Base-by-base conservation (phyloP, 92 coral and sea anemone species). In the Nematostella vectensis region DNA sequence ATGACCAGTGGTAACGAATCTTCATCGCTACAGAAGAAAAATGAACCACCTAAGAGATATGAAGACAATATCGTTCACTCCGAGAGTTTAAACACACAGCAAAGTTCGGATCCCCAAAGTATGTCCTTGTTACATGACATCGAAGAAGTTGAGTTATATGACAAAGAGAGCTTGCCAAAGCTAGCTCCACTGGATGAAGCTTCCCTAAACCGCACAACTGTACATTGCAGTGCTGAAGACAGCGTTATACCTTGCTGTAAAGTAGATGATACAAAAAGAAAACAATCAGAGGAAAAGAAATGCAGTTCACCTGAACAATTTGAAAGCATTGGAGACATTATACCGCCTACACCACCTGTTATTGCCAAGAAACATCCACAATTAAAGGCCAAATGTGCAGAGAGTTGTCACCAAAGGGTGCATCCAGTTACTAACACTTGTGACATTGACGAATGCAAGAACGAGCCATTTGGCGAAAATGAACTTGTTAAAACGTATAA, bases 281-380 rank as follows among this genome's bases (percentile, higher is more conserved):
- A 19, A 45, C 17, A 9, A 6, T 45, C 51, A 6, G 11, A 45
- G 23, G 51, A 45, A 6, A 6, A 33, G 40, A 33, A 33, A 33
- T 33, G 8, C 40, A 33, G 40, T 6, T 6, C 8, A 6, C 8
- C 8, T 15, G 15, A 33, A 6, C 8, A 33, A 6, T 6, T 6
- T 6, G 40, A 33, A 33, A 33, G 40, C 15, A 33, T 33, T 33
- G 40, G 15, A 33, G 51, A 45, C 51, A 19, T 45, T 45, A 45
- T 45, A 9, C 51, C 51, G 9, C 51, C 51, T 6, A 45, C 51
- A 19, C 51, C 51, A 45, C 51, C 51, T 17, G 23, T 45, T 4
- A 4, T 22, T 17, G 4, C 51, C 18, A 45, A 45, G 21, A 11
- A 6, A 17, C 17, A 8, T 9, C 18, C 51, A 9, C 51, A 11